Evolutionary conservation across 2,113 vertebrate species (phyloP).

Genomic region (Grammomys surdaster): DNA sequence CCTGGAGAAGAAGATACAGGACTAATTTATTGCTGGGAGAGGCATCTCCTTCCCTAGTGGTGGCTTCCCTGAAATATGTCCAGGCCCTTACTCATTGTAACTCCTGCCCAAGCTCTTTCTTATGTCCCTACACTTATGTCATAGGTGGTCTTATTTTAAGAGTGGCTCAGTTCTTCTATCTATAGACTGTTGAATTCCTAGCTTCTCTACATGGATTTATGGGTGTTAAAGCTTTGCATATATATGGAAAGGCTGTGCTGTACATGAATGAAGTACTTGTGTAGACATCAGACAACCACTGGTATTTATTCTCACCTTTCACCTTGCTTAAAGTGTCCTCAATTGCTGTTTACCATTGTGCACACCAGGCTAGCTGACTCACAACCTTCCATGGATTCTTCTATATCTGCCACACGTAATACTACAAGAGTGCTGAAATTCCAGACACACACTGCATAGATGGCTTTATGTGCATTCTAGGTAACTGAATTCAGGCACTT

Average conservation of each 20-base stretch:
- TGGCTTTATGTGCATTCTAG: background rate
- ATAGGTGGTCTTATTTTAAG: slow-evolving; percentile 12
- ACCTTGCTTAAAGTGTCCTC: background rate
- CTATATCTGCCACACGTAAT: background rate
- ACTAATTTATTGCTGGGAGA: background rate
- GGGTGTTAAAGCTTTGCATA: background rate
- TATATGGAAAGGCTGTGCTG: background rate
- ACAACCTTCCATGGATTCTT: background rate
- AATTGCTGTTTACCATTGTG: background rate
- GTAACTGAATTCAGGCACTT: background rate
- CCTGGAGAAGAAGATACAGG: background rate
- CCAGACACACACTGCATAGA: too few relatives aligned
- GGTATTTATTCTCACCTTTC: rapidly evolving
- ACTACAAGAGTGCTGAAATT: too few relatives aligned
- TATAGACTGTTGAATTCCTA: background rate
- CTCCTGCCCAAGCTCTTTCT: background rate
- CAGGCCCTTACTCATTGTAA: background rate
- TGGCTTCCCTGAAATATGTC: background rate
- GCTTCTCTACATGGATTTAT: background rate
- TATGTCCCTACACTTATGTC: background rate
- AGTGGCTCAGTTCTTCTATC: slow-evolving; percentile 1
- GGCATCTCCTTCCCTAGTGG: background rate
- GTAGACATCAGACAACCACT: background rate
- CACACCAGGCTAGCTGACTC: background rate
- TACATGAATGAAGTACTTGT: too few relatives aligned